A percentile compares a stretch with the other conserved stretches of the same genome.
Evolutionary conservation across 2,113 vertebrate species (phyloP).

Genomic region (Aix galericulata): DNA sequence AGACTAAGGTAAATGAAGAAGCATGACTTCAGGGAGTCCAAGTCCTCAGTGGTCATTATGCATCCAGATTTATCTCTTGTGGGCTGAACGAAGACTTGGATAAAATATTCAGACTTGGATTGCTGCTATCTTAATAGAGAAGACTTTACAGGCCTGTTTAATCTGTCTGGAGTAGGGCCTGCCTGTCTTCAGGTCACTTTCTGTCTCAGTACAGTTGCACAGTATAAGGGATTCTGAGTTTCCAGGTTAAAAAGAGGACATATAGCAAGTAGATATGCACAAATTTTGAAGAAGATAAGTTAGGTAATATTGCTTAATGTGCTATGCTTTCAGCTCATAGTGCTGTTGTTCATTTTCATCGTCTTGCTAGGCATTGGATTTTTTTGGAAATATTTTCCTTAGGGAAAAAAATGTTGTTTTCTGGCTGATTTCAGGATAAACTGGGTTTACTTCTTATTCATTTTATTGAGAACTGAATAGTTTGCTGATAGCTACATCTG

Average conservation of each 20-base stretch:
- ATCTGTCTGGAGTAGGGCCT: not conserved
- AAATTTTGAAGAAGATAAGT: not conserved
- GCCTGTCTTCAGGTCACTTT: not conserved
- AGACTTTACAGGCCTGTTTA: not conserved
- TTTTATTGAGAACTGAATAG: not conserved
- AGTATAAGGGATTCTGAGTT: not conserved
- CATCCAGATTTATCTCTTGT: not conserved
- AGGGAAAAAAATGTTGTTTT: not conserved
- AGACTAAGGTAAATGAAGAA: not conserved
- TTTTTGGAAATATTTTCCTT: not conserved
- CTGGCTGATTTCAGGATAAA: not conserved
- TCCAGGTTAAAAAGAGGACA: not conserved
- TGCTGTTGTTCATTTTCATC: not conserved
- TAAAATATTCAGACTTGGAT: not conserved
- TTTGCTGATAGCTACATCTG: not conserved
- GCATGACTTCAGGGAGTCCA: not conserved
- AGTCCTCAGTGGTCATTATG: not conserved
- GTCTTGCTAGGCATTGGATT: not conserved
- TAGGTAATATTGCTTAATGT: not conserved
- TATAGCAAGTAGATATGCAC: not conserved
- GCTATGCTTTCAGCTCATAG: not conserved
- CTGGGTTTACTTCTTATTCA: not conserved
- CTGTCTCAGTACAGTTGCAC: rapidly evolving
- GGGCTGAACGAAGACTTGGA: not conserved
- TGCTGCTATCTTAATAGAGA: not conserved